These are phyloP conservation scores for Noctua pronuba DNA, from an alignment of 2,888 invertebrate genomes.

Conservation along the genomic window DNA sequence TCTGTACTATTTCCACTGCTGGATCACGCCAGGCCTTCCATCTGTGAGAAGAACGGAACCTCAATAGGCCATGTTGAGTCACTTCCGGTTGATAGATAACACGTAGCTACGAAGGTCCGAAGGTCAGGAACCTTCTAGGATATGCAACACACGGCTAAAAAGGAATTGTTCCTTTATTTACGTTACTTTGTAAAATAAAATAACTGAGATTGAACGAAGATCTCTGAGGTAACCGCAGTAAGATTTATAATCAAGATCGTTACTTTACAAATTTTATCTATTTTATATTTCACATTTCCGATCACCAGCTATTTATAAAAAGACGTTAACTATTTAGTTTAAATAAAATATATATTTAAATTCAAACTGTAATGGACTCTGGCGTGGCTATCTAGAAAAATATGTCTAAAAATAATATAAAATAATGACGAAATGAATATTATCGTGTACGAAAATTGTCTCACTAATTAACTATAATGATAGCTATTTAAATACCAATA, in stretches of 20 bases:
- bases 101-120: no score
- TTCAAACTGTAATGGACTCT: conserved; percentile 54
- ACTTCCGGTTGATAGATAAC: no score
- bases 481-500: conserved; percentile 65
- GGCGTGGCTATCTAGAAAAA: conserved; percentile 52
- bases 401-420: conserved; percentile 57
- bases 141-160: no score
- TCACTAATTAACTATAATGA: conserved; percentile 68
- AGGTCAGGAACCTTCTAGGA: no score
- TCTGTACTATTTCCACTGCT: no score
- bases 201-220: neutral
- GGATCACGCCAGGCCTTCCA: no score
- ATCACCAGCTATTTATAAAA: conserved; percentile 21
- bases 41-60: no score
- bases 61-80: no score
- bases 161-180: no score
- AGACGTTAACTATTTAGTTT: conserved; percentile 22
- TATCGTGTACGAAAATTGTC: conserved; percentile 65
- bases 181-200: neutral
- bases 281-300: conserved; percentile 15
- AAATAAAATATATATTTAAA: conserved; percentile 48
- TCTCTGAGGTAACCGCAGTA: neutral
- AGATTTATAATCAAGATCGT: conserved; percentile 15
- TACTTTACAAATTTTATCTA: neutral
- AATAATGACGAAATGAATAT: conserved; percentile 56